Conservation (phyloP, 2,888 invertebrate species). For the Amphipyra tragopoginis region DNA sequence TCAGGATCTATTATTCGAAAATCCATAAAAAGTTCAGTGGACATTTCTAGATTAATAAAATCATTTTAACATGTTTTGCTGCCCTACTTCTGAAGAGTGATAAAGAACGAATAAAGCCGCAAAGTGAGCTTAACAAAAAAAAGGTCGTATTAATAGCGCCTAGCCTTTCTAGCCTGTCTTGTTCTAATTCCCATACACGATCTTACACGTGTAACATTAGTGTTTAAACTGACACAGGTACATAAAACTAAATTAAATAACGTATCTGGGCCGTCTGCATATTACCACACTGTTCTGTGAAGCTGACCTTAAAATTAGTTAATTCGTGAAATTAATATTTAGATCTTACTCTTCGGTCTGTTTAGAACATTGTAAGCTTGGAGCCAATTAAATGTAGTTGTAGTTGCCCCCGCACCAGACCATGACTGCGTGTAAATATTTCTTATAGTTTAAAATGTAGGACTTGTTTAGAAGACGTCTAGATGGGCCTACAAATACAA, state of each 20-base stretch:
- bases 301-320: conserved; percentile 52
- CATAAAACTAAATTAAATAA: conserved; percentile 40
- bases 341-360: conserved; percentile 70
- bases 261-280: conserved; percentile 18
- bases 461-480: neutral
- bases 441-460: conserved; percentile 30
- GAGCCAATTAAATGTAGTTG: conserved; percentile 68
- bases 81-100: conserved; percentile 6
- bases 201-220: neutral
- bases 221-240: too few species aligned
- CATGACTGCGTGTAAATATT: conserved; percentile 60
- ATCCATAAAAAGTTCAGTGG: too few species aligned
- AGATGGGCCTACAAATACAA: too few species aligned
- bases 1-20: neutral
- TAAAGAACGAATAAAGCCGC: neutral
- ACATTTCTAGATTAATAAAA: neutral
- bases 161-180: neutral
- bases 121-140: neutral
- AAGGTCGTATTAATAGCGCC: too few species aligned
- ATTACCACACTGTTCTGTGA: conserved; percentile 33
- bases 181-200: neutral
- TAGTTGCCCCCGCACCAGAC: conserved; percentile 63
- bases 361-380: conserved; percentile 63
- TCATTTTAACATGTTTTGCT: too few species aligned
- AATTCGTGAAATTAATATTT: conserved; percentile 55